Percentiles rank a stretch among this genome's conserved stretches.
Conservation (phyloP, 37 sponge, comb jelly and placozoan species). For the Petrosia ficiformis region DNA sequence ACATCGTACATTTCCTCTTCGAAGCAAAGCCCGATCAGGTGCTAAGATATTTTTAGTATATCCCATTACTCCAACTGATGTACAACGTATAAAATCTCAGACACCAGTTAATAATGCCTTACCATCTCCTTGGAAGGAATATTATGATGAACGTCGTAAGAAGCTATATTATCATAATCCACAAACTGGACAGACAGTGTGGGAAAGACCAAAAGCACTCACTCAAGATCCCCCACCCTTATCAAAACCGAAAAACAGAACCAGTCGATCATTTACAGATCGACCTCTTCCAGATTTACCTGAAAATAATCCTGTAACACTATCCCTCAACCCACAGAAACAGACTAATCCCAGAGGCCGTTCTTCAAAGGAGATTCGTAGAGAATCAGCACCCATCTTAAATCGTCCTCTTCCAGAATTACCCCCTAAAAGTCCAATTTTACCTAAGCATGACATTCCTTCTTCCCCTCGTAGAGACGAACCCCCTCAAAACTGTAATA, state of each 20-base stretch:
- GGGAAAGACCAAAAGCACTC: conserved; percentile 47
- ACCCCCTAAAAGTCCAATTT: background rate
- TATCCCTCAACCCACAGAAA: background rate
- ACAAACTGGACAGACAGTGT: conserved; percentile 30
- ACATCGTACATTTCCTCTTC: conserved; percentile 27
- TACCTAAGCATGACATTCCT: background rate
- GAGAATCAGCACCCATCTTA: background rate
- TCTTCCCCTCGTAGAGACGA: background rate
- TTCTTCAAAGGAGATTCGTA: background rate
- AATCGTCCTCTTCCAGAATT: background rate
- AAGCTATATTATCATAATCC: conserved; percentile 42
- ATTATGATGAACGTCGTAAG: conserved; percentile 26
- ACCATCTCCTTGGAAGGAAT: conserved; percentile 52
- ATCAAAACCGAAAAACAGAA: background rate
- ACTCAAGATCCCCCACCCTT: background rate
- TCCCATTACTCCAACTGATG: conserved; percentile 38
- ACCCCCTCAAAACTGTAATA: background rate
- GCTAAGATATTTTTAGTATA: conserved; percentile 27
- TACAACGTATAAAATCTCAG: background rate
- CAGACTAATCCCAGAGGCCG: background rate
- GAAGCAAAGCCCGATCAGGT: conserved; percentile 32
- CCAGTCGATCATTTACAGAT: background rate
- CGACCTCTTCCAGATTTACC: conserved; percentile 10
- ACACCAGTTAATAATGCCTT: conserved; percentile 3
- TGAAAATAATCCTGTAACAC: background rate